A percentile compares a stretch with the other conserved stretches of the same genome.
Evolutionary conservation across 2,113 vertebrate species (phyloP).

Genomic region (Pyrgilauda ruficollis): DNA sequence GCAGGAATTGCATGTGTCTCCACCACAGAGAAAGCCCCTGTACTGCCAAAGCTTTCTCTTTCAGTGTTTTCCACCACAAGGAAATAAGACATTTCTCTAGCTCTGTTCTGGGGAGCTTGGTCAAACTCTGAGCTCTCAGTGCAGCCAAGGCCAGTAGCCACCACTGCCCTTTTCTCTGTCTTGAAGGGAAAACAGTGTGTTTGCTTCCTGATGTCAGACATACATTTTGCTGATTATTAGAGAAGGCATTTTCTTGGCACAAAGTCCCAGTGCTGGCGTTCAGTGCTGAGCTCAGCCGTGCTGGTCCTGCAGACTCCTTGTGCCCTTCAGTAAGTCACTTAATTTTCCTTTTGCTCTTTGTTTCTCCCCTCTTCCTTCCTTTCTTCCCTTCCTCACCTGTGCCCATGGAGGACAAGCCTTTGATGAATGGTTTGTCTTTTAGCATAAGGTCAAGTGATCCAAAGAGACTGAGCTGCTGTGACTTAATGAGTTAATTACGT

Average conservation of each 20-base stretch:
- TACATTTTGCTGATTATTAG: neutral
- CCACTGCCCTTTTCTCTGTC: neutral
- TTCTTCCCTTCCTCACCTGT: neutral
- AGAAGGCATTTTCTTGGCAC: neutral
- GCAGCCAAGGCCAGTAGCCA: neutral
- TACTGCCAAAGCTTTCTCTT: neutral
- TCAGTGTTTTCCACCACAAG: neutral
- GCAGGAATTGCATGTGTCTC: neutral
- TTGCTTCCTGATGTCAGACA: neutral
- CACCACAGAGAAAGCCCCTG: neutral
- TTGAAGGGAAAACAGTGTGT: neutral
- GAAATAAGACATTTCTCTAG: neutral
- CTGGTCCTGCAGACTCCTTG: neutral
- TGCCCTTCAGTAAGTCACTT: neutral
- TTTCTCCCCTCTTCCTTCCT: neutral
- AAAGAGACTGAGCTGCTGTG: constrained; percentile 9
- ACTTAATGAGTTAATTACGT: constrained; percentile 1
- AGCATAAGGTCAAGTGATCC: constrained; percentile 1
- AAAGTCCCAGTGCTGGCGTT: neutral
- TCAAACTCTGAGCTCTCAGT: neutral
- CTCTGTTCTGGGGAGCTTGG: neutral
- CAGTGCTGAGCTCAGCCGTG: neutral
- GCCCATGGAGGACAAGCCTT: neutral
- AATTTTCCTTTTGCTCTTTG: neutral
- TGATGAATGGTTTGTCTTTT: constrained; percentile 6